Percentiles rank a stretch among this genome's conserved stretches.
Conservation (phyloP, 2,113 vertebrate genomes). For the Struthidea cinerea region DNA sequence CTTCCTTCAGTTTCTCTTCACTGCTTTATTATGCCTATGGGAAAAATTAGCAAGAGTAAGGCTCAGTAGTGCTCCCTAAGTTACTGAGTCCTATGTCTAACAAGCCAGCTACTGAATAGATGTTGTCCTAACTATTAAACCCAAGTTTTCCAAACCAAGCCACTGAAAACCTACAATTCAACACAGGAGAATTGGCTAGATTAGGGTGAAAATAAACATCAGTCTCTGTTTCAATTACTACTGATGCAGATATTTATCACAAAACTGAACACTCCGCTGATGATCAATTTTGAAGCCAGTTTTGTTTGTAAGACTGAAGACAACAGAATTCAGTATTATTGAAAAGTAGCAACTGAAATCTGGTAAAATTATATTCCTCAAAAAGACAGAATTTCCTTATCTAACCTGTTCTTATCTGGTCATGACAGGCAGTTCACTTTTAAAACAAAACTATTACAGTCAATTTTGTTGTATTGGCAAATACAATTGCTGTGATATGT, state of each 20-base stretch:
- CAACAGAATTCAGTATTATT: background rate
- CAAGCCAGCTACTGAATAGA: constrained; percentile 64
- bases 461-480: background rate
- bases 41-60: background rate
- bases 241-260: background rate
- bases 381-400: background rate
- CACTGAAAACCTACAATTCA: background rate
- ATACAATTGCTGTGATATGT: background rate
- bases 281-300: background rate
- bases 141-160: background rate
- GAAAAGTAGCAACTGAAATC: background rate
- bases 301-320: background rate
- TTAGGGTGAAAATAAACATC: background rate
- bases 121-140: constrained; percentile 34
- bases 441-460: background rate
- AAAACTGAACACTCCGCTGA: background rate
- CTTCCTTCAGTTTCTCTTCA: background rate
- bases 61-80: constrained; percentile 59
- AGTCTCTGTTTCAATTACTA: background rate
- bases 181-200: background rate
- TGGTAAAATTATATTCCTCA: background rate
- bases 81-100: constrained; percentile 50
- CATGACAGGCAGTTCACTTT: background rate
- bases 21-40: background rate
- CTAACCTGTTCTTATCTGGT: background rate